phyloP scores from a whole-genome alignment of 2,888 invertebrate species.

The Boloria euphrosyne region DNA sequence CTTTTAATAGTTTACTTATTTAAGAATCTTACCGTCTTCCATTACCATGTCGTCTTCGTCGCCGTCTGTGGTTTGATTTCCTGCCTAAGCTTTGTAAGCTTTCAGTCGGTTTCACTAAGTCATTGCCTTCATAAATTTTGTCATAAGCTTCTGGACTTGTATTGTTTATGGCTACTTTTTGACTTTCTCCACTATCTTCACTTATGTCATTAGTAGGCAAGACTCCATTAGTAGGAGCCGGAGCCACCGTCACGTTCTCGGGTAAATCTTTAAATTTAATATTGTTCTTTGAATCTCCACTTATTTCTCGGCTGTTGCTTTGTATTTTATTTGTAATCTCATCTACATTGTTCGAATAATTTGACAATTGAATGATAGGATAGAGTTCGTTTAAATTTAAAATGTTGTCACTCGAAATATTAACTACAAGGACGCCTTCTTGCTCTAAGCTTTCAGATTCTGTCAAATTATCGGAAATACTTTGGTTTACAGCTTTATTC shows the following conservation, averaged over 20 bases:
- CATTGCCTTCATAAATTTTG: constrained; percentile 57
- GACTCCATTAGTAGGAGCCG: constrained; percentile 75
- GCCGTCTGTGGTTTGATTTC: constrained; percentile 53
- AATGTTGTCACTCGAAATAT: constrained; percentile 73
- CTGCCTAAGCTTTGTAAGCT: constrained; percentile 68
- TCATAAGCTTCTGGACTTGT: constrained; percentile 53
- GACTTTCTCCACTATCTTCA: constrained; percentile 51
- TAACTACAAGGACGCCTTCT: constrained; percentile 76
- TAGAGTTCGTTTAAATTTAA: constrained; percentile 74
- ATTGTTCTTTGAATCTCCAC: constrained; percentile 73
- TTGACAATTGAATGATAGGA: constrained; percentile 66
- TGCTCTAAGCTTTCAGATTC: constrained; percentile 78
- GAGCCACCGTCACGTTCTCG: constrained; percentile 73
- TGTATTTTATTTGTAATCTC: constrained; percentile 80
- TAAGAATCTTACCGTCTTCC: constrained; percentile 63
- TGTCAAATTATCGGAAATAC: constrained; percentile 66
- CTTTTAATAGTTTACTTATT: neutral
- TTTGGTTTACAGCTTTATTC: constrained; percentile 59
- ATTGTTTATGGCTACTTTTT: constrained; percentile 55
- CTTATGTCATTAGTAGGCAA: constrained; percentile 66
- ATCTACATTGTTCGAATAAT: constrained; percentile 70
- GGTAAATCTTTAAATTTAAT: constrained; percentile 70
- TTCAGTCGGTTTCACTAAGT: constrained; percentile 68
- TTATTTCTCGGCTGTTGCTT: constrained; percentile 80
- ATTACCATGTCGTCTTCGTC: constrained; percentile 72